Evolutionary conservation across 2,888 invertebrate genomes (phyloP), one percentile per base, ranked within the genome.

Genomic region (Drosophila ezoana): DNA sequence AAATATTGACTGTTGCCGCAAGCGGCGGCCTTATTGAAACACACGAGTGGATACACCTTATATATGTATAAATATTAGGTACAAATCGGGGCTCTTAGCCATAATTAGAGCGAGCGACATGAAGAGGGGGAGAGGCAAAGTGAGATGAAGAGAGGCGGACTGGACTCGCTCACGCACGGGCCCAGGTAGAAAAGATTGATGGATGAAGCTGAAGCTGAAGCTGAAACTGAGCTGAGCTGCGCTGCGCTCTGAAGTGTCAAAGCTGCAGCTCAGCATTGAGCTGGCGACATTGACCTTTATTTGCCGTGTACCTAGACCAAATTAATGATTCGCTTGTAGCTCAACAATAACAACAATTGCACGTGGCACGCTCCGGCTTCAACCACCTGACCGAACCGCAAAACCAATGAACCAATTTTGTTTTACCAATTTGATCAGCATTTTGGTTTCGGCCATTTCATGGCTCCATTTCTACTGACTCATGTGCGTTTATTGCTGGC

Each of bases 271-370:
- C 47, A 72, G 56, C 72, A 73, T 75, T 64, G 64, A 67, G 56
- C 4, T 49, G 65, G 49, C 38, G 82, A 73, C 83, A 84, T 84
- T 87, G 83, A 87, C 83, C 83, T 84, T 84, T 84, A 87, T 84
- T 84, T 44, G 35, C 40, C 61, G 60, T 67, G 35, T 67, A 66
- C 38, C 58, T 48, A 51, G 61, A 57, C 44, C 59, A 63, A 65
- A 66, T 48, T 53, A 77, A 76, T 69, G 73, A 65, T 65, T 20
- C 47, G 51, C 43, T 49, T 43, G 47, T 62, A 41, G 35, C 38
- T 63, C 58, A 40, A 37, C 37, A 45, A 58, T 57, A 28, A 28
- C 47, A 62, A 57, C 75, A 69, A 72, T 67, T 63, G 64, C 60
- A 58, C 45, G 59, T 41, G 73, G 61, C 79, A 81, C 63, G 45